These are phyloP conservation scores for Himalopsyche anomala DNA, from an alignment of 2,888 invertebrate genomes.

Conservation along the genomic window DNA sequence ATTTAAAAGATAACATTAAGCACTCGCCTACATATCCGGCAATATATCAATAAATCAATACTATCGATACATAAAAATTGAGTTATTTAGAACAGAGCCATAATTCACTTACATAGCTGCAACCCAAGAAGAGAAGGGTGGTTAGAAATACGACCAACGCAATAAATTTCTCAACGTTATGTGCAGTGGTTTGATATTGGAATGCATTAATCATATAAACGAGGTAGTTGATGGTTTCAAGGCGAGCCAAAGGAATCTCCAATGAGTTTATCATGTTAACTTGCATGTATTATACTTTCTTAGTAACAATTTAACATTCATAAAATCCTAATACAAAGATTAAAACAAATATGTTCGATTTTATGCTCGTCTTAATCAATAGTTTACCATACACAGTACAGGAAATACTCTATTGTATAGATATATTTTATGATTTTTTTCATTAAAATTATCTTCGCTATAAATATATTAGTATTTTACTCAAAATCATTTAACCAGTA, in stretches of 20 bases:
- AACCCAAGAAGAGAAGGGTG: constrained; percentile 4
- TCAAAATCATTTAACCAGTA: no score
- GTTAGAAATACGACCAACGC: constrained; percentile 23
- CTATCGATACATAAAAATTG: no score
- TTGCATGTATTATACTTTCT: not conserved
- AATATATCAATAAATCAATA: no score
- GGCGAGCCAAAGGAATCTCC: not conserved
- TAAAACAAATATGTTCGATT: not conserved
- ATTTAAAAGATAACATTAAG: no score
- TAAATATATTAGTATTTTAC: no score
- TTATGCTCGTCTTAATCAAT: no score
- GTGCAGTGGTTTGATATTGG: constrained; percentile 43
- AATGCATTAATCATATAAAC: constrained; percentile 38
- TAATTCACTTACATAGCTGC: constrained; percentile 24
- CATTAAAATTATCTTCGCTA: no score
- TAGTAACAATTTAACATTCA: not conserved
- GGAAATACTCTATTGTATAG: no score
- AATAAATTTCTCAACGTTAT: constrained; percentile 19
- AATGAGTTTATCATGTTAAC: not conserved
- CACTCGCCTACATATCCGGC: no score
- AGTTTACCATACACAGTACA: no score
- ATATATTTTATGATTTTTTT: no score
- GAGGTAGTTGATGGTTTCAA: constrained; percentile 32
- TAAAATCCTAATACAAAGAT: not conserved
- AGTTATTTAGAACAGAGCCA: not conserved